These are phyloP conservation scores for Ptycholaimellus sp. DNA, from an alignment of 2,888 invertebrate species.

Conservation along the genomic window DNA sequence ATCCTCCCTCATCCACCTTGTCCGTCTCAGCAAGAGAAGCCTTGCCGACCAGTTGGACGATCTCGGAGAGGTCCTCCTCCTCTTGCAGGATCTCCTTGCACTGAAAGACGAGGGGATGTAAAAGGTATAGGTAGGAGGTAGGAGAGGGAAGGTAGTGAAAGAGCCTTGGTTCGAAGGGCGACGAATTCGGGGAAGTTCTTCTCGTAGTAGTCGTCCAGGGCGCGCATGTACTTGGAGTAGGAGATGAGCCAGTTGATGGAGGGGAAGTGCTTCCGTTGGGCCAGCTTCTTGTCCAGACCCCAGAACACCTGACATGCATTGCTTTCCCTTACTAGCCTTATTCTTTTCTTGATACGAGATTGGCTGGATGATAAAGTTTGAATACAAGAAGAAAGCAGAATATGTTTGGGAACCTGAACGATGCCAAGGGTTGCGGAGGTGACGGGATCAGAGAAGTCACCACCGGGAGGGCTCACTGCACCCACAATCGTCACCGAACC, in stretches of 20 bases:
- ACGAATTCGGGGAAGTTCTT: slow-evolving; percentile 88
- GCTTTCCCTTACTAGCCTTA: neutral
- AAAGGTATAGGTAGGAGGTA: no score
- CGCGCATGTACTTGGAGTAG: slow-evolving; percentile 87
- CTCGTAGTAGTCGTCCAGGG: slow-evolving; percentile 90
- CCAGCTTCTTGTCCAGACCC: slow-evolving; percentile 94
- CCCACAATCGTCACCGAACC: slow-evolving; percentile 95
- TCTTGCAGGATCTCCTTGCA: slow-evolving; percentile 84
- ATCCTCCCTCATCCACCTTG: no score
- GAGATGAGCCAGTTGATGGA: slow-evolving; percentile 99
- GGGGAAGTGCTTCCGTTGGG: slow-evolving; percentile 97
- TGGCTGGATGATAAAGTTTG: neutral
- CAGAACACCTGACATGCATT: slow-evolving; percentile 58
- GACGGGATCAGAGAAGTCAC: slow-evolving; percentile 99
- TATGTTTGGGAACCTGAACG: slow-evolving; percentile 40
- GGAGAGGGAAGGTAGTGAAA: no score
- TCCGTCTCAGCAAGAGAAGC: slow-evolving; percentile 64
- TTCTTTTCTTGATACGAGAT: neutral
- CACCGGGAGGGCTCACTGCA: slow-evolving; percentile 92
- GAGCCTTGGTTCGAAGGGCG: slow-evolving; percentile 67
- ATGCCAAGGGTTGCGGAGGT: slow-evolving; percentile 89
- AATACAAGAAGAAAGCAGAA: no score
- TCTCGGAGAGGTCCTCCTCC: slow-evolving; percentile 93
- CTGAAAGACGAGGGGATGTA: no score
- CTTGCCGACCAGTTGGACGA: slow-evolving; percentile 94